Evolutionary conservation across 2,888 invertebrate genomes (phyloP).

Genomic region (Andrena trimmerana): DNA sequence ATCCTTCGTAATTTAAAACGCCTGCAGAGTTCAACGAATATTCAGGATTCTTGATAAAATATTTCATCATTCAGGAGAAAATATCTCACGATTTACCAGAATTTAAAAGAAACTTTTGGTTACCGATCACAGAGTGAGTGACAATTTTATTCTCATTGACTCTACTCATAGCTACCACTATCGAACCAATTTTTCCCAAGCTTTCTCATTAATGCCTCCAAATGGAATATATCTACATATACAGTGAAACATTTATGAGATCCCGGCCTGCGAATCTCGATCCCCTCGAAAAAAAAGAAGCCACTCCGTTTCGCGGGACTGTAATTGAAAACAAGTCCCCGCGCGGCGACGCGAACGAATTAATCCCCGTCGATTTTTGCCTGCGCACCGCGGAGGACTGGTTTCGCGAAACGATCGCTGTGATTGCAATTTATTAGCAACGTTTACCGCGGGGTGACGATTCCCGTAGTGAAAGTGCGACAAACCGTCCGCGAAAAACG

Average conservation of each 20-base stretch:
- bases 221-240: neutral
- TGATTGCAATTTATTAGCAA: conserved; percentile 48
- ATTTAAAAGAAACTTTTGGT: too few relatives aligned
- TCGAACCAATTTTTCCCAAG: neutral
- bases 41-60: too few relatives aligned
- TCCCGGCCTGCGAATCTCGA: neutral
- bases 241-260: too few relatives aligned
- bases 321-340: conserved; percentile 6
- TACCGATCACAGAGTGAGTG: too few relatives aligned
- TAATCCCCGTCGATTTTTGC: conserved; percentile 11
- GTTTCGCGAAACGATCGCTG: conserved; percentile 34
- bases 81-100: too few relatives aligned
- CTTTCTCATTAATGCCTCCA: too few relatives aligned
- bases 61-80: too few relatives aligned
- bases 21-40: too few relatives aligned
- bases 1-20: too few relatives aligned
- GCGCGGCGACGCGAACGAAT: neutral
- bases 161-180: neutral
- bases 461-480: conserved; percentile 51
- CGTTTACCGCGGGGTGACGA: conserved; percentile 25
- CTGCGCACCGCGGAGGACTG: conserved; percentile 5
- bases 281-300: neutral
- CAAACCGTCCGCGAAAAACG: conserved; percentile 18
- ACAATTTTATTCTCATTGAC: too few relatives aligned
- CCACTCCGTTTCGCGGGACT: neutral